Conservation (phyloP, 2,888 invertebrate species). For the Erebia ligea region DNA sequence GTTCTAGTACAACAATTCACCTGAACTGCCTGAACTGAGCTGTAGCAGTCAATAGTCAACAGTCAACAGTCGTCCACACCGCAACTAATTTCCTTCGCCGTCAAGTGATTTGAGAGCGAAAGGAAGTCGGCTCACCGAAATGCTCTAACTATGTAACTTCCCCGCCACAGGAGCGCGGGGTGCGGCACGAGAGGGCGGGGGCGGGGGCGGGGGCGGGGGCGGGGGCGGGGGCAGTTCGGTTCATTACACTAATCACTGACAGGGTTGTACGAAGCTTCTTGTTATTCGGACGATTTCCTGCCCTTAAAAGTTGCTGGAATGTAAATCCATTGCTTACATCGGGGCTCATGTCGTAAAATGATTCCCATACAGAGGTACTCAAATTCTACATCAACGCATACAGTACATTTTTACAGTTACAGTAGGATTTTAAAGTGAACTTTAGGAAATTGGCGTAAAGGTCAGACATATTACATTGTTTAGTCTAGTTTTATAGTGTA, state of each 20-base stretch:
- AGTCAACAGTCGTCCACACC: background rate
- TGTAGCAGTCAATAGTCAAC: background rate
- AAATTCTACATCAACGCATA: too few relatives aligned
- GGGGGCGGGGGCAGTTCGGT: background rate
- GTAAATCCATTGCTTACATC: background rate
- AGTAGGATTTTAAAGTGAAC: too few relatives aligned
- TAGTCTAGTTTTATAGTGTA: too few relatives aligned
- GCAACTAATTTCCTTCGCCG: conserved; percentile 4
- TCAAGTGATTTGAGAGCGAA: background rate
- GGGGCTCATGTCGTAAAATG: background rate
- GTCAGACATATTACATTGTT: too few relatives aligned
- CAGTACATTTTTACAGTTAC: too few relatives aligned
- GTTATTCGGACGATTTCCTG: background rate
- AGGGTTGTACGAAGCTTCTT: conserved; percentile 3
- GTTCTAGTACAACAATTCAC: background rate
- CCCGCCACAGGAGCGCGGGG: background rate
- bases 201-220: background rate
- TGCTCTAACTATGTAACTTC: background rate
- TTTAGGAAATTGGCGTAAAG: too few relatives aligned
- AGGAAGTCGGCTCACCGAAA: conserved; percentile 6
- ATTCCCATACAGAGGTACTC: background rate
- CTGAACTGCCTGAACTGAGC: background rate
- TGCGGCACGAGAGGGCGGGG: too few relatives aligned
- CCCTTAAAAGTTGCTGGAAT: background rate
- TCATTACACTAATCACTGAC: conserved; percentile 7